Conservation (phyloP, 2,113 vertebrate species). For the Crotalus viridis region DNA sequence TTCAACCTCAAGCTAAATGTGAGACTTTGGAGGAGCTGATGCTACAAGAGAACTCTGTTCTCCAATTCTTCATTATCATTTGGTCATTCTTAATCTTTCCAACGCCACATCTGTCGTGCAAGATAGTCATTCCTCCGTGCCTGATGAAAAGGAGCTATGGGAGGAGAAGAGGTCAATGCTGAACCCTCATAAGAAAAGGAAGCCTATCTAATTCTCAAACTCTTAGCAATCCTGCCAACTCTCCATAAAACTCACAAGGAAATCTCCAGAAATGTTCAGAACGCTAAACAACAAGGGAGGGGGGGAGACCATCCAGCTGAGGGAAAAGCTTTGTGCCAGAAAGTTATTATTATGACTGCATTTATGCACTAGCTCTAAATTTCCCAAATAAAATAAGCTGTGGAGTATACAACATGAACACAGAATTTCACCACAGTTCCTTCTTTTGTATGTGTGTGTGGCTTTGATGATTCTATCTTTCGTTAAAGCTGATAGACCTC, state of each 20-base stretch:
- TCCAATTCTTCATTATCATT: neutral
- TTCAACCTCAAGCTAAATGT: neutral
- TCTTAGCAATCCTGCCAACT: neutral
- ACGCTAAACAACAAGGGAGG: neutral
- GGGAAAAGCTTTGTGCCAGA: neutral
- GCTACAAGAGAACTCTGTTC: neutral
- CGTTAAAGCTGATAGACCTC: neutral
- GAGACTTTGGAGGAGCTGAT: neutral
- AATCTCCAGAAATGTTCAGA: neutral
- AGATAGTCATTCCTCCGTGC: neutral
- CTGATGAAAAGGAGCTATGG: neutral
- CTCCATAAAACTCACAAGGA: neutral
- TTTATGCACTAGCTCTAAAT: neutral
- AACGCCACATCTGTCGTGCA: neutral
- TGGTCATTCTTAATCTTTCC: neutral
- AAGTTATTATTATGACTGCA: neutral
- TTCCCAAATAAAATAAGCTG: neutral
- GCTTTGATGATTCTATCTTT: neutral
- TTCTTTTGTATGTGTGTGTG: neutral
- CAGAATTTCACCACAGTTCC: fast-evolving
- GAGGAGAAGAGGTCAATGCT: neutral
- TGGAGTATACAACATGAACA: neutral
- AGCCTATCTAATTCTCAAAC: too few species aligned
- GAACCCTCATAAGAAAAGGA: neutral
- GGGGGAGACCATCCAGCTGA: too few species aligned